Evolutionary conservation across 2,113 vertebrate species (phyloP).

Genomic region (Taxidea taxus): DNA sequence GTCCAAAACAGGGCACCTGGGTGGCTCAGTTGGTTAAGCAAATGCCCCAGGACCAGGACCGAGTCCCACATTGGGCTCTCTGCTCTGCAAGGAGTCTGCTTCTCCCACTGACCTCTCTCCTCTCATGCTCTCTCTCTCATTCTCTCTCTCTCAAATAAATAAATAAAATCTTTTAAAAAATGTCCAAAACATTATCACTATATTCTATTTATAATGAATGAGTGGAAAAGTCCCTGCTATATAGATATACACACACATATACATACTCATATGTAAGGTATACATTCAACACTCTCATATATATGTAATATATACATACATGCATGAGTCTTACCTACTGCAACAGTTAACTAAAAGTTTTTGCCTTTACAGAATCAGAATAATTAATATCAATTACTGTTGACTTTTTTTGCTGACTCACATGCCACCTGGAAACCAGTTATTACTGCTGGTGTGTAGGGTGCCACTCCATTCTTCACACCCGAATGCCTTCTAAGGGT

Average conservation of each 20-base stretch:
- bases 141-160: too few relatives aligned
- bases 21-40: too few relatives aligned
- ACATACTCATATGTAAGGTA: background rate
- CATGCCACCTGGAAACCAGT: background rate
- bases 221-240: background rate
- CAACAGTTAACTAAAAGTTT: background rate
- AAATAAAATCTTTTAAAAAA: background rate
- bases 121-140: too few relatives aligned
- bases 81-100: too few relatives aligned
- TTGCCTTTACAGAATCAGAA: background rate
- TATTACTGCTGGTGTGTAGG: background rate
- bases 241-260: background rate
- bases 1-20: too few relatives aligned
- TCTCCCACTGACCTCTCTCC: too few relatives aligned
- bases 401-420: background rate
- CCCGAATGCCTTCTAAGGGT: background rate
- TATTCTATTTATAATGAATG: background rate
- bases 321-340: background rate
- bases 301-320: background rate
- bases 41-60: too few relatives aligned
- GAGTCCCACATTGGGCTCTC: too few relatives aligned
- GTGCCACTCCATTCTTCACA: background rate
- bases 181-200: background rate
- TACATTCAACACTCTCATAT: background rate
- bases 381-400: background rate